Conservation (phyloP, 1,140 invertebrate genomes). For the Drosophila santomea region DNA sequence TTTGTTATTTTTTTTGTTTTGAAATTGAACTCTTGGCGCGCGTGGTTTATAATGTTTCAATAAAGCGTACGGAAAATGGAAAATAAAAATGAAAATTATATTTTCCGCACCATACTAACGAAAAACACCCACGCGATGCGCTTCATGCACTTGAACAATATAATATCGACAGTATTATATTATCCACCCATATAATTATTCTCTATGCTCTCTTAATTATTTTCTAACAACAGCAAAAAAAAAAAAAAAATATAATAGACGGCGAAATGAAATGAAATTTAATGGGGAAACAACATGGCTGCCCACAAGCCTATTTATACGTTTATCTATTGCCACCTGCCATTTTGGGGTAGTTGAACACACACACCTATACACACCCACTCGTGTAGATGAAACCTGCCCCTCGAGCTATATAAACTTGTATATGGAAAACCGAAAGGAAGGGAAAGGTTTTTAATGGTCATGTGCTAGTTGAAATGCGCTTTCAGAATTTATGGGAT, state of each 20-base stretch:
- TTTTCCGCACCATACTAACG: slow-evolving; percentile 13
- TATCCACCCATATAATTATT: slow-evolving; percentile 38
- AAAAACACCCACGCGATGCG: slow-evolving; percentile 51
- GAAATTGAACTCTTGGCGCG: slow-evolving; percentile 42
- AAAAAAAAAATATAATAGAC: slow-evolving; percentile 12
- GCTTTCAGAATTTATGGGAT: slow-evolving; percentile 45
- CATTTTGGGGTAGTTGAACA: slow-evolving; percentile 69
- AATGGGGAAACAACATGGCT: slow-evolving; percentile 64
- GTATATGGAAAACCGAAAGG: slow-evolving; percentile 34
- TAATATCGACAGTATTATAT: slow-evolving; percentile 10
- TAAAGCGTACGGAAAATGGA: slow-evolving; percentile 17
- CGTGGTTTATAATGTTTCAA: slow-evolving; percentile 20
- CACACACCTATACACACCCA: slow-evolving; percentile 28
- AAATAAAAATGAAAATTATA: slow-evolving; percentile 41
- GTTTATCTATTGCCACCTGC: slow-evolving; percentile 74
- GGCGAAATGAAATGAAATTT: slow-evolving; percentile 54
- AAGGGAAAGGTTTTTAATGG: slow-evolving; percentile 39
- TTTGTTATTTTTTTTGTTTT: not conserved
- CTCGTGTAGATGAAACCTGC: slow-evolving; percentile 64
- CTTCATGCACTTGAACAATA: slow-evolving; percentile 52
- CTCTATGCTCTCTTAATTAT: slow-evolving; percentile 56
- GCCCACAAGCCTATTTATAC: slow-evolving; percentile 57
- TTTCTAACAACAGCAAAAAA: slow-evolving; percentile 23
- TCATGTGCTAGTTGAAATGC: slow-evolving; percentile 28
- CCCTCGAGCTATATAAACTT: slow-evolving; percentile 66